Base-by-base conservation (phyloP, 2,113 vertebrate species). In the Pterocles burchelli region DNA sequence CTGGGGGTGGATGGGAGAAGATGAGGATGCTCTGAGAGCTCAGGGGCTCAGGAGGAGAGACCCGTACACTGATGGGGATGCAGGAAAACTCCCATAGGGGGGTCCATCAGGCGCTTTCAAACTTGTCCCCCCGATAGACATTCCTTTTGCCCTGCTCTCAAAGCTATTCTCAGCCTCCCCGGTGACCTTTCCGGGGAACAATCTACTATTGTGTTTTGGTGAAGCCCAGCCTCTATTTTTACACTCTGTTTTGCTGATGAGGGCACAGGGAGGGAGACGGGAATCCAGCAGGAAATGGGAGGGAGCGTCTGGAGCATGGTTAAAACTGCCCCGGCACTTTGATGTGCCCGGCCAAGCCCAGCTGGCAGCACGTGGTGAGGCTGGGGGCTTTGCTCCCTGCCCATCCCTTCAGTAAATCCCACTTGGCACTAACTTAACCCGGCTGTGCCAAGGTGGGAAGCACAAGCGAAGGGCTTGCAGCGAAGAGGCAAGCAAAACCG, bases 131-230 rank as follows among this genome's bases (percentile, higher is more conserved):
- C 73, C 34, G 2, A 61, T 67, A 93, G 80, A 90, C 24, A 5
- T 75, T 84, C 76, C 57, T 93, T 88, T 95, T 57, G 41, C 89
- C 93, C 68, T 59, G 65, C 70, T 96, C 86, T 77, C 0, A 3
- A 46, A 92, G 61, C 68, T 97, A 94, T 96, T 97, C 90, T 92
- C 62, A 76, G 88, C 81, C 26, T 28, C 70, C 73, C 76, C 5
- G 13, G 45, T 97, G 96, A 97, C 96, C 96, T 97, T 97, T 97
- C 96, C 16, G 54, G 90, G 96, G 96, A 97, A 97, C 96, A 97
- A 97, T 97, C 85, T 96, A 72, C 95, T 61, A 97, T 97, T 97
- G 96, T 97, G 88, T 88, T 94, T 92, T 94, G 90, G 96, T 90
- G 92, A 96, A 96, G 92, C 86, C 93, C 46, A 1, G 93, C 76